Percentiles rank a stretch among this genome's conserved stretches.
phyloP scores from a whole-genome alignment of 2,113 vertebrate genomes.

The Indicator maculatus region DNA sequence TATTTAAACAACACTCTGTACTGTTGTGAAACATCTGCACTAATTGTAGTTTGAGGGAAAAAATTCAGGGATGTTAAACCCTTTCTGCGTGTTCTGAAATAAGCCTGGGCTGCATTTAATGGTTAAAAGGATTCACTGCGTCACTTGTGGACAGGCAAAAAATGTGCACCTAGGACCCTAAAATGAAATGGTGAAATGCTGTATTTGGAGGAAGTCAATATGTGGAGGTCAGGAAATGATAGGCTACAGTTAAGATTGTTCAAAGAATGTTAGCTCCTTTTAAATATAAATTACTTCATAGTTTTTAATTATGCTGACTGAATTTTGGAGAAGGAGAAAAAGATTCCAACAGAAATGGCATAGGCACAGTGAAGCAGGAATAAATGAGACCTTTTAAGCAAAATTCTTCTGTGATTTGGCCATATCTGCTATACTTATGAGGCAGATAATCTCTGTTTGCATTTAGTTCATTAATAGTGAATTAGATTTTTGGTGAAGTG shows the following conservation, averaged over 20 bases:
- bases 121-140: background rate
- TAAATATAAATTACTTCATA: background rate
- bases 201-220: background rate
- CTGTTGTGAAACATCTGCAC: background rate
- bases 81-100: background rate
- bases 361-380: background rate
- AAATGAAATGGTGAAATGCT: background rate
- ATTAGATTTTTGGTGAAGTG: background rate
- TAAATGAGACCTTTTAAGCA: background rate
- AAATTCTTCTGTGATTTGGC: background rate
- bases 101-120: background rate
- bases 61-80: background rate
- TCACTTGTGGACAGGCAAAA: background rate
- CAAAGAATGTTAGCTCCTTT: background rate
- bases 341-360: background rate
- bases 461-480: background rate
- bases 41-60: background rate
- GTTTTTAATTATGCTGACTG: background rate
- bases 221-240: background rate
- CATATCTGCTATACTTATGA: background rate
- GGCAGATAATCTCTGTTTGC: background rate
- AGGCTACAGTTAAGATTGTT: background rate
- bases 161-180: background rate
- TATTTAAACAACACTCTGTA: background rate
- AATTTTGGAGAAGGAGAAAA: background rate